These are phyloP conservation scores for Nesogale talazaci DNA, from an alignment of 2,113 vertebrate genomes.

Conservation along the genomic window DNA sequence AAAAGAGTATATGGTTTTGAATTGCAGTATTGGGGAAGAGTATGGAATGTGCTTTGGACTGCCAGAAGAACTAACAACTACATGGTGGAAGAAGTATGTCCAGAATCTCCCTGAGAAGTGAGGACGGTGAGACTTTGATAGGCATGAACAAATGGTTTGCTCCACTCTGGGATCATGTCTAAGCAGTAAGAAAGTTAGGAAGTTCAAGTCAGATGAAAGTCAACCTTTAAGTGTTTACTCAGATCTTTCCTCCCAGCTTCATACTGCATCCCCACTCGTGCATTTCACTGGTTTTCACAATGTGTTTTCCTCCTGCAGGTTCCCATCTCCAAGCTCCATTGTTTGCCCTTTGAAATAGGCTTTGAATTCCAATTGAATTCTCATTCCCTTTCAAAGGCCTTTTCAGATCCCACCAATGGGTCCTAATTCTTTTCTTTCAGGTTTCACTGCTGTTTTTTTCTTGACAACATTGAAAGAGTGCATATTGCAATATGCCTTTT, in stretches of 20 bases:
- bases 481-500: not conserved
- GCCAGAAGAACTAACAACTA: no score
- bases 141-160: not conserved
- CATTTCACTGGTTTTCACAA: not conserved
- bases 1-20: no score
- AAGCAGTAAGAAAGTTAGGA: not conserved
- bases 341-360: not conserved
- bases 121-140: not conserved
- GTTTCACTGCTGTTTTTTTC: not conserved
- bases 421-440: constrained; percentile 4
- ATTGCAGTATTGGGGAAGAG: no score
- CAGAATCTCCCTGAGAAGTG: no score
- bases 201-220: no score
- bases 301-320: not conserved
- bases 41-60: no score
- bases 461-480: not conserved
- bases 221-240: not conserved
- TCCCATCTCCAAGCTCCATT: not conserved
- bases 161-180: not conserved
- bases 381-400: not conserved
- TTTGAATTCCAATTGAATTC: not conserved
- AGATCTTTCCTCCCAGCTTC: constrained; percentile 7
- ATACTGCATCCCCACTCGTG: not conserved
- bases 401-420: not conserved
- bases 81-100: no score